Base-by-base conservation (phyloP, 2,888 invertebrate genomes). In the Kuschelorhynchus macadamiae region DNA sequence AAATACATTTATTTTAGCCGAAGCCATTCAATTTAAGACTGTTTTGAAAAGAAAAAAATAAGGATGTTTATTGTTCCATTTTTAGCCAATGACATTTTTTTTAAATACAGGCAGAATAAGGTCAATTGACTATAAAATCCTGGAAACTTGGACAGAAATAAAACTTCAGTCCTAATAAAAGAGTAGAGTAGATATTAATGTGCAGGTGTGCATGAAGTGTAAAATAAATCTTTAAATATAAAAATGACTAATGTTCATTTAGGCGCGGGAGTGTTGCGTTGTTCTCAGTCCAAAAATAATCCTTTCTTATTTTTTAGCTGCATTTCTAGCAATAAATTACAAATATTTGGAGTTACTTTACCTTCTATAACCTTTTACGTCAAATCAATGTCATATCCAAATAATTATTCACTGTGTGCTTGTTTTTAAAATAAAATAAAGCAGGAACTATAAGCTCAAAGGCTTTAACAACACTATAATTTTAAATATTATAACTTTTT, bases 311-410 rank as follows among this genome's bases (percentile, higher is more conserved):
- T 0, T 46, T 57, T 33, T 14, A 21, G 4, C 16, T 14, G 36
- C 14, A 41, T 30, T 63, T 53, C 32, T 64, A 56, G 32, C 30
- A 49, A 60, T 59, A 59, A 52, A 52, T 53, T 59, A 56, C 33
- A 39, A 32, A 59, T 59, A 59, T 46, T 66, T 52, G 21, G 36
- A 33, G 57, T 17, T 59, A 32, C 52, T 47, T 66, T 53, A 52
- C 53, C 17, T 59, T 44, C 44, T 52, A 46, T 60, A 66, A 66
- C 65, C 59, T 66, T 66, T 46, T 66, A 59, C 47, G 65, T 66
- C 65, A 66, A 57, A 59, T 52, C 65, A 60, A 66, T 66, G 65
- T 66, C 65, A 66, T 53, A 42, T 42, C 42, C 42, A 4, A 3
- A 9, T 17, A 42, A 42, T 42, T 42, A 7, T 16, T 4, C 14